These are phyloP conservation scores for Halichoeres trimaculatus DNA, from an alignment of 2,113 vertebrate species.

Conservation along the genomic window DNA sequence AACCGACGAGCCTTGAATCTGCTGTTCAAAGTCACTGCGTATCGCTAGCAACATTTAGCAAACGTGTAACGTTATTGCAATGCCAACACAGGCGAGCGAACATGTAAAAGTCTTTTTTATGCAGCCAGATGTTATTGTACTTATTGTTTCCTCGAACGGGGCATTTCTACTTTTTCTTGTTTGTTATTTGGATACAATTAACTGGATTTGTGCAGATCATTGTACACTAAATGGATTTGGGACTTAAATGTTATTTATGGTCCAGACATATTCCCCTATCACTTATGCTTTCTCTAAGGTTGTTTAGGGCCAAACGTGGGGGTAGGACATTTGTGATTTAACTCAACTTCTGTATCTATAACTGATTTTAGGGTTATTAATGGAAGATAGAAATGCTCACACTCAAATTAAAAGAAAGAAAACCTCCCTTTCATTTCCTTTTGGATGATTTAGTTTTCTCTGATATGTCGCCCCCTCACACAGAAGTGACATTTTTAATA, in stretches of 20 bases:
- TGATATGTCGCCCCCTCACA: too few relatives aligned
- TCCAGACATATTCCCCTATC: neutral
- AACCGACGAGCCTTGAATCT: neutral
- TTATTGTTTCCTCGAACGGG: neutral
- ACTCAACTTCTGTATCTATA: neutral
- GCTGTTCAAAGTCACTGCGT: slow-evolving; percentile 16
- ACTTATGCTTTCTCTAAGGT: neutral
- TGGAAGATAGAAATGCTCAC: neutral
- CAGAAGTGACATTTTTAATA: neutral
- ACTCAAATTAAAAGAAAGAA: neutral
- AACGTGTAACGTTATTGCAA: slow-evolving; percentile 36
- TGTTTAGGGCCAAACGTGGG: neutral
- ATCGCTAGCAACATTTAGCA: slow-evolving; percentile 47
- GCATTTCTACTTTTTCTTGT: neutral
- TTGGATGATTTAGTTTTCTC: neutral
- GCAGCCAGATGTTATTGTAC: too few relatives aligned
- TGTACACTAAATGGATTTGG: neutral
- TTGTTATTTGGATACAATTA: neutral
- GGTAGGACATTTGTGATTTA: neutral
- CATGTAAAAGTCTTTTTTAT: neutral
- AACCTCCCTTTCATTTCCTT: too few relatives aligned
- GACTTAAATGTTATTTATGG: neutral
- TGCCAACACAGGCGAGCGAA: slow-evolving; percentile 11
- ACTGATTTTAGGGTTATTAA: neutral
- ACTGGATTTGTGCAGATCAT: too few relatives aligned